Evolutionary conservation across 2,113 vertebrate genomes (phyloP).

Genomic region (Osmerus mordax): DNA sequence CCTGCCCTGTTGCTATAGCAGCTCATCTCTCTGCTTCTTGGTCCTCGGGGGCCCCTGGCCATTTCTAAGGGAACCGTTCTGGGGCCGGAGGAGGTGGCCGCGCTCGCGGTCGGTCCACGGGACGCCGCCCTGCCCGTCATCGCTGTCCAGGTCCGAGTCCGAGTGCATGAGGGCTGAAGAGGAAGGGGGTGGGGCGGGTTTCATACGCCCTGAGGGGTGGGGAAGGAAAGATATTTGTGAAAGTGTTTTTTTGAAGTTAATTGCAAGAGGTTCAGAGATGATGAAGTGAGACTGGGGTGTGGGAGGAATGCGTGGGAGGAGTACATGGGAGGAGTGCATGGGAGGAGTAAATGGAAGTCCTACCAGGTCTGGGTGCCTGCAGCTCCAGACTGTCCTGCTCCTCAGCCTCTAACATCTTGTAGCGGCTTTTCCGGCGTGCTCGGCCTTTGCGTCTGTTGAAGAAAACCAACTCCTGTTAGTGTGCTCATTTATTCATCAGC

Average conservation of each 20-base stretch:
- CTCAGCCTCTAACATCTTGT: constrained; percentile 92
- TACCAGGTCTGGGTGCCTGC: constrained; percentile 84
- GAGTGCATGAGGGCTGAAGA: constrained; percentile 96
- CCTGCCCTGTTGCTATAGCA: constrained; percentile 62
- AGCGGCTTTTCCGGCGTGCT: constrained; percentile 88
- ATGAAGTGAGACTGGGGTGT: neutral
- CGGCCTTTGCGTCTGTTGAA: constrained; percentile 82
- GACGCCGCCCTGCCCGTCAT: constrained; percentile 81
- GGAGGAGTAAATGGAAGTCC: constrained; percentile 17
- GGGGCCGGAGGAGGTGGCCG: constrained; percentile 84
- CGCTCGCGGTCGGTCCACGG: constrained; percentile 91
- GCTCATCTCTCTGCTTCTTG: constrained; percentile 79
- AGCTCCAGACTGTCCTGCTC: constrained; percentile 88
- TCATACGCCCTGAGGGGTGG: constrained; percentile 77
- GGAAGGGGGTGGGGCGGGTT: constrained; percentile 75
- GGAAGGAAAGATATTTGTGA: neutral
- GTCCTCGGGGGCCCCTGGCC: constrained; percentile 79
- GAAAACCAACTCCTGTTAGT: neutral
- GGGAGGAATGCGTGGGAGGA: constrained; percentile 21
- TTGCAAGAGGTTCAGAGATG: neutral
- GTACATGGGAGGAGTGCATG: constrained; percentile 34
- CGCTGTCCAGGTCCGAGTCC: constrained; percentile 93
- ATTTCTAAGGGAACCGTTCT: constrained; percentile 91
- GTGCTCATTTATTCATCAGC: neutral
- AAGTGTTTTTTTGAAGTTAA: neutral